These are phyloP conservation scores for Nycticryphes semicollaris DNA, from an alignment of 2,113 vertebrate species.

Conservation along the genomic window DNA sequence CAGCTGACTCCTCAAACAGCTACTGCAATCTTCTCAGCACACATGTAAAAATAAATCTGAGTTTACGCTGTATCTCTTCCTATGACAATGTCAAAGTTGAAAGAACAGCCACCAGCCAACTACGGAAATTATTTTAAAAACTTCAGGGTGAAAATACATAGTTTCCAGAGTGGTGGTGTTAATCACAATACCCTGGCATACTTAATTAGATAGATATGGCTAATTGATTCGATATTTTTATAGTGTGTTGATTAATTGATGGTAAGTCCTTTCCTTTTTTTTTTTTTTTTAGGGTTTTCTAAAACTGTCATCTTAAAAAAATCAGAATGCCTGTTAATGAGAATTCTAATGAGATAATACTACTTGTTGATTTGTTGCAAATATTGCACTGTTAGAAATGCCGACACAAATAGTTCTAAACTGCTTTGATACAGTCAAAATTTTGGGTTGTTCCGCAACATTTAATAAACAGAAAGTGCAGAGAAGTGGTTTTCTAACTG, in stretches of 20 bases:
- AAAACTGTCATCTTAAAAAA: background rate
- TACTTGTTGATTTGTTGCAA: background rate
- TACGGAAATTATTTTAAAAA: background rate
- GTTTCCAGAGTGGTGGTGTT: background rate
- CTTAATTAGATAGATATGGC: background rate
- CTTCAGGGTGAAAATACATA: background rate
- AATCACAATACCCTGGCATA: background rate
- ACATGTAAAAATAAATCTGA: background rate
- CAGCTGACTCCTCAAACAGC: background rate
- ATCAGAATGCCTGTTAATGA: background rate
- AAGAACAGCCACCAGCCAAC: background rate
- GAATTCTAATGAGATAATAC: background rate
- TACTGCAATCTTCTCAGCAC: background rate
- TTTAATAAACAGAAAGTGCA: background rate
- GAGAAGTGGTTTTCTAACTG: background rate
- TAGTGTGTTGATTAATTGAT: background rate
- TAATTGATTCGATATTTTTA: background rate
- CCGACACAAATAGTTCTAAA: background rate
- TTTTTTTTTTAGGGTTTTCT: background rate
- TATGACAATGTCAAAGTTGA: background rate
- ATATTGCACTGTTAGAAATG: background rate
- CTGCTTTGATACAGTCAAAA: background rate
- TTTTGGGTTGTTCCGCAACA: background rate
- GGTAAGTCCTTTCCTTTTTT: background rate
- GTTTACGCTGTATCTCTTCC: background rate